Percentiles rank a stretch among this genome's conserved stretches.
These are phyloP conservation scores for Thripadectes ignobilis DNA, from an alignment of 2,797 vertebrate genomes.

Conservation along the genomic window DNA sequence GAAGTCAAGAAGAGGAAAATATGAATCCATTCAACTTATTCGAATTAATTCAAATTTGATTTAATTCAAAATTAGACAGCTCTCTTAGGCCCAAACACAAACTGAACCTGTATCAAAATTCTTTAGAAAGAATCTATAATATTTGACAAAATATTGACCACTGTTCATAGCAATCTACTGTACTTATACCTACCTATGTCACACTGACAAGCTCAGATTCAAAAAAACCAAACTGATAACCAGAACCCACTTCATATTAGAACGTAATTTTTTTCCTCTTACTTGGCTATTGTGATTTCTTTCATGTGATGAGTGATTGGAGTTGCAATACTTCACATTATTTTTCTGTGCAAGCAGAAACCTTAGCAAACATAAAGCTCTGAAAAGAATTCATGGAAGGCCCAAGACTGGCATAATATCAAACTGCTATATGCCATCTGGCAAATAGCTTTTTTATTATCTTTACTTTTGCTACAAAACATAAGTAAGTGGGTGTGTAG, in stretches of 20 bases:
- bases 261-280: neutral
- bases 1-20: neutral
- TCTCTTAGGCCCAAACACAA: neutral
- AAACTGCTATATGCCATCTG: neutral
- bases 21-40: neutral
- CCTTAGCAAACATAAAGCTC: neutral
- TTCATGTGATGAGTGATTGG: neutral
- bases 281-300: neutral
- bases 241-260: neutral
- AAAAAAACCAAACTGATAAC: neutral
- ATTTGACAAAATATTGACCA: neutral
- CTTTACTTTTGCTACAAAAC: neutral
- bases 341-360: neutral
- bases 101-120: neutral
- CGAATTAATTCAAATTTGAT: neutral
- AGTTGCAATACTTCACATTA: neutral
- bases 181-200: neutral
- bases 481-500: neutral
- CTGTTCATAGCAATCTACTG: neutral
- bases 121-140: neutral
- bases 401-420: neutral
- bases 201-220: neutral
- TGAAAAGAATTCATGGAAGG: neutral
- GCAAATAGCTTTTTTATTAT: neutral
- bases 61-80: neutral